A percentile compares a stretch with the other conserved stretches of the same genome.
phyloP scores from a whole-genome alignment of 2,113 vertebrate genomes.

The Rhinopomastus cyanomelas region DNA sequence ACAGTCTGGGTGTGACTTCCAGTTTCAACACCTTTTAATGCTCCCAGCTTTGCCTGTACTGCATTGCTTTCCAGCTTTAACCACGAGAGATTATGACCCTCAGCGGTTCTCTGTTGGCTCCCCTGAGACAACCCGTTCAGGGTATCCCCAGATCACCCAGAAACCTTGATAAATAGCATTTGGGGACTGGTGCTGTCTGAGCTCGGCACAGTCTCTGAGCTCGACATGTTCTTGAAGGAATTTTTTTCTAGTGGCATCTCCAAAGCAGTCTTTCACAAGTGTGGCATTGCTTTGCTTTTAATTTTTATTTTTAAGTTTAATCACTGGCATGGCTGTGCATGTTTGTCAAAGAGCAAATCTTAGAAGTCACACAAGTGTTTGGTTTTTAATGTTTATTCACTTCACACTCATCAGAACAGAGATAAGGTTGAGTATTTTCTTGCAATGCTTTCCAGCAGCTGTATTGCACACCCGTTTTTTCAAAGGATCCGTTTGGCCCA shows the following conservation, averaged over 20 bases:
- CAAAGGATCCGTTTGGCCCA: neutral
- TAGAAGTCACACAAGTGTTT: constrained; percentile 1
- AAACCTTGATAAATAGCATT: no score
- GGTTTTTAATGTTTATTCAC: neutral
- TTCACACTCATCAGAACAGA: neutral
- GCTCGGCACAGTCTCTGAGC: no score
- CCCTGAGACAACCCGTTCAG: no score
- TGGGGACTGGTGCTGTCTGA: no score
- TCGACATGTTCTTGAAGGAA: no score
- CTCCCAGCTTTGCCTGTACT: no score
- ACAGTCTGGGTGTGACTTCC: no score
- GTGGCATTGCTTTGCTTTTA: neutral
- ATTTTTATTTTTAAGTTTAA: neutral
- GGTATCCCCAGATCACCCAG: no score
- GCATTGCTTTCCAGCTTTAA: no score
- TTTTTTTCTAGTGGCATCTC: neutral
- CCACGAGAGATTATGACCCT: no score
- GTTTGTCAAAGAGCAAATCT: neutral
- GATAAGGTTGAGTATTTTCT: neutral
- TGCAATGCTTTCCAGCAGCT: neutral
- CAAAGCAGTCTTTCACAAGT: neutral
- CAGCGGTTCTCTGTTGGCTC: no score
- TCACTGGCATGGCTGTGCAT: neutral
- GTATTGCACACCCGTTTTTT: neutral
- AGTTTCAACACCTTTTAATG: no score